phyloP scores from a whole-genome alignment of 1,140 invertebrate genomes.

The Chelonus insularis region DNA sequence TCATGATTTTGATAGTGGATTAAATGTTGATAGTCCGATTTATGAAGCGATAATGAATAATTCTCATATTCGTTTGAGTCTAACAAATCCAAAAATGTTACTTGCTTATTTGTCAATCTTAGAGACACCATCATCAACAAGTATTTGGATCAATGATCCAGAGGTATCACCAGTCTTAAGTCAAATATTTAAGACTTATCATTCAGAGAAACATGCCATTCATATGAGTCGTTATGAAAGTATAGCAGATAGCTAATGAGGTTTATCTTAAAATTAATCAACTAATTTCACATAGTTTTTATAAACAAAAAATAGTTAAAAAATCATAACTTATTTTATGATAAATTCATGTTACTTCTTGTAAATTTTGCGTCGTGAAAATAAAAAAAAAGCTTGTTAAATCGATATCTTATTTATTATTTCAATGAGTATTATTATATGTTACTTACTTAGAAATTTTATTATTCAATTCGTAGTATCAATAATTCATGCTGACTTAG shows the following conservation, averaged over 20 bases:
- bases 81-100: conserved; percentile 68
- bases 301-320: too few relatives aligned
- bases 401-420: too few relatives aligned
- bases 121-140: conserved; percentile 64
- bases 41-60: conserved; percentile 70
- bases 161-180: conserved; percentile 67
- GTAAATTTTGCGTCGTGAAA: too few relatives aligned
- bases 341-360: too few relatives aligned
- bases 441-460: too few relatives aligned
- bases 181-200: conserved; percentile 69
- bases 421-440: too few relatives aligned
- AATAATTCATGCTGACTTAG: too few relatives aligned
- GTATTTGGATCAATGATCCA: conserved; percentile 67
- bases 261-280: too few relatives aligned
- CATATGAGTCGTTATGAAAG: conserved; percentile 48
- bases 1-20: conserved; percentile 63
- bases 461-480: too few relatives aligned
- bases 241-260: conserved; percentile 25
- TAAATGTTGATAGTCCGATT: conserved; percentile 64
- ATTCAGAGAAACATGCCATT: conserved; percentile 65
- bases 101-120: conserved; percentile 67
- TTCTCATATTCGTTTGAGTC: conserved; percentile 66
- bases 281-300: too few relatives aligned
- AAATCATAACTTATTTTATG: too few relatives aligned
- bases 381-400: too few relatives aligned